Base-by-base conservation (phyloP, 1,140 invertebrate genomes). In the Apis dorsata region DNA sequence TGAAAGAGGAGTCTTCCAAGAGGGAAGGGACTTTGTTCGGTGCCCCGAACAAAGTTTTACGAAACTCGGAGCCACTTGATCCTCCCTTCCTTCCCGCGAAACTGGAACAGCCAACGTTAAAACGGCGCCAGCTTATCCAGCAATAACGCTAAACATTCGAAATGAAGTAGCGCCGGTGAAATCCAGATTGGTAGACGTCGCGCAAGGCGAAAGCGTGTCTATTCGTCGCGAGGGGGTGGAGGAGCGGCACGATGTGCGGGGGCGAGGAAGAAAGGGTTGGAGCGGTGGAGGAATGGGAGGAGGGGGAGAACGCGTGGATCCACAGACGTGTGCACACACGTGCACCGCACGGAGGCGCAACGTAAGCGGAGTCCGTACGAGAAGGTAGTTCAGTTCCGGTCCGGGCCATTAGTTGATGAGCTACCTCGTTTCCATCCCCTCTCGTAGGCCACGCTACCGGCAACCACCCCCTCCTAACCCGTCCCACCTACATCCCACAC, bases 351-450 rank as follows among this genome's bases (percentile, higher is more conserved):
- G 60, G 34, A 55, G 81, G 66, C 19, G 66, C 19, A 83, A 68
- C 83, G 85, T 88, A 85, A 74, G 15, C 55, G 85, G 85, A 89
- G 81, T 77, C 80, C 86, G 85, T 88, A 87, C 69, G 85, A 90
- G 78, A 88, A 90, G 90, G 87, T 81, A 91, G 90, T 90, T 92
- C 85, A 90, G 91, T 93, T 93, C 92, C 92, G 92, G 92, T 93
- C 88, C 92, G 93, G 93, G 91, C 93, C 93, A 94, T 94, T 94
- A 94, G 93, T 94, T 94, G 93, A 94, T 94, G 93, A 94, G 93
- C 90, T 91, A 88, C 88, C 88, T 74, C 90, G 86, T 86, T 84
- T 86, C 82, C 85, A 82, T 63, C 85, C 85, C 66, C 77, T 79
- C 70, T 84, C 75, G 79, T 69, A 81, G 89, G 55, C 89, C 75